Evolutionary conservation across 2,113 vertebrate species (phyloP).

Genomic region (Corvus cornix): DNA sequence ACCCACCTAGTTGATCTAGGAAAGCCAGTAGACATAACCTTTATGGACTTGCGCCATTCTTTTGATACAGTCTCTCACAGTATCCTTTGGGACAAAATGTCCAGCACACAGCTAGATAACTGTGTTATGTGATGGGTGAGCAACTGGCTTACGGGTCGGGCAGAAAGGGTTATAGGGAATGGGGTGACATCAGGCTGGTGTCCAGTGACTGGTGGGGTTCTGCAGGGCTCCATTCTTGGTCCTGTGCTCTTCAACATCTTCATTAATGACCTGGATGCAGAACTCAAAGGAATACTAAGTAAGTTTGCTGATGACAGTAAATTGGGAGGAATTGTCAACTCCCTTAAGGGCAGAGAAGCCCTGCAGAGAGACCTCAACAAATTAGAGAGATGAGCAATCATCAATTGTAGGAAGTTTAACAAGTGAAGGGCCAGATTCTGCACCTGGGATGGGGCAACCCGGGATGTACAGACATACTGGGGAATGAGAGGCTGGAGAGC

Average conservation of each 20-base stretch:
- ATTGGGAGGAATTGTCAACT: neutral
- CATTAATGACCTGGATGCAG: neutral
- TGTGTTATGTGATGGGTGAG: neutral
- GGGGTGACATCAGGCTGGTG: neutral
- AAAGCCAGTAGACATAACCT: neutral
- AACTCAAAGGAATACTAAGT: neutral
- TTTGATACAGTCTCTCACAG: neutral
- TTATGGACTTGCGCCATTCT: neutral
- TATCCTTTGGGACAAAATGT: neutral
- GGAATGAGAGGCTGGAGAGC: neutral
- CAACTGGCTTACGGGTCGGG: rapidly evolving
- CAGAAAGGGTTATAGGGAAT: neutral
- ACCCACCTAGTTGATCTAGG: neutral
- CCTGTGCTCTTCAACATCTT: neutral
- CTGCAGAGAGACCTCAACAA: neutral
- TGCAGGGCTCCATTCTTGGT: neutral
- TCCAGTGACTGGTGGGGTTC: neutral
- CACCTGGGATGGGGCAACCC: neutral
- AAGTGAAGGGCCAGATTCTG: neutral
- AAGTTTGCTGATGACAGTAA: neutral
- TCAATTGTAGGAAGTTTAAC: neutral
- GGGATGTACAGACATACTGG: rapidly evolving
- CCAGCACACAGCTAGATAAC: neutral
- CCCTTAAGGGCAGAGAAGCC: neutral
- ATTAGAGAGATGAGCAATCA: neutral